These are phyloP conservation scores for Antedon bifida DNA, from an alignment of 35 echinoderm and acorn worm species.

Conservation along the genomic window DNA sequence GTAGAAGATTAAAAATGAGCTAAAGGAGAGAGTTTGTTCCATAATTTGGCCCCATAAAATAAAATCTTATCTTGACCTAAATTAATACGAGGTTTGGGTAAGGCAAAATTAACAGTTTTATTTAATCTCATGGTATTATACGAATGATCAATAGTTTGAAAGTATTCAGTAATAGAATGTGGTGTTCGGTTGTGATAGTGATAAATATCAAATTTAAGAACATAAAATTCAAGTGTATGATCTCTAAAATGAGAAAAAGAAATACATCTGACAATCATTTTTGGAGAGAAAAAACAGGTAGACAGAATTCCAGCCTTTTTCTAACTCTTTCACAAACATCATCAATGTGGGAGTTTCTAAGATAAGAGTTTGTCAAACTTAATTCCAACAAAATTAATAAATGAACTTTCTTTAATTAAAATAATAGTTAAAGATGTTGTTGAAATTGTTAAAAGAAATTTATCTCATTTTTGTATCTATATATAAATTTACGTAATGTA, in stretches of 20 bases:
- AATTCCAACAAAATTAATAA: not conserved
- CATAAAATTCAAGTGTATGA: not conserved
- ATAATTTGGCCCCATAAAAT: not conserved
- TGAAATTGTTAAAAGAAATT: no score
- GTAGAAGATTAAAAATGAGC: no score
- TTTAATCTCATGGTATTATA: not conserved
- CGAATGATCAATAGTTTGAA: not conserved
- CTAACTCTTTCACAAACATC: not conserved
- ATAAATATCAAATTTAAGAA: not conserved
- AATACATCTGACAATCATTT: not conserved
- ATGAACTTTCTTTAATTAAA: no score
- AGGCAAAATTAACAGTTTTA: not conserved
- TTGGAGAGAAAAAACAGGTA: not conserved
- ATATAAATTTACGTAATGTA: no score
- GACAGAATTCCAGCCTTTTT: not conserved
- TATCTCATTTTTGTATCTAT: no score
- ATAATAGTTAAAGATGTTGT: not conserved
- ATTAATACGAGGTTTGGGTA: not conserved
- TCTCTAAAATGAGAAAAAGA: not conserved
- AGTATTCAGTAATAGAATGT: not conserved
- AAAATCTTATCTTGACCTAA: not conserved
- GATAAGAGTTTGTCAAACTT: not conserved
- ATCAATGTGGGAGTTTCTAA: not conserved
- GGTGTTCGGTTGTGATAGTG: not conserved
- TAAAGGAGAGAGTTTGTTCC: not conserved